These are phyloP conservation scores for Eremophila alpestris DNA, from an alignment of 2,797 vertebrate genomes.

Conservation along the genomic window DNA sequence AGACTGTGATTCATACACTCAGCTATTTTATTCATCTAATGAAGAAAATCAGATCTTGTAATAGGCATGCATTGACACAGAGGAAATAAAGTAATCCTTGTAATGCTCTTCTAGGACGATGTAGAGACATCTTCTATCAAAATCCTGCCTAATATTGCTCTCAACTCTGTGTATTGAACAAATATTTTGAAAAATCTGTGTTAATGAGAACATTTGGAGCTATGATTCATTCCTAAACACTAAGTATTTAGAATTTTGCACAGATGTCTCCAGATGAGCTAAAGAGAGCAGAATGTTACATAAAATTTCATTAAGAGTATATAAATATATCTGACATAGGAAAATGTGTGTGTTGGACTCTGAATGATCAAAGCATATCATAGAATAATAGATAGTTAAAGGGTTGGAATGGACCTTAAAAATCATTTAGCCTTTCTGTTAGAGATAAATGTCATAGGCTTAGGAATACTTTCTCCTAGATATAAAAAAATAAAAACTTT, in stretches of 20 bases:
- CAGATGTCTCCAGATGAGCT: neutral
- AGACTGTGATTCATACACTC: neutral
- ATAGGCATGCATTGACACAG: neutral
- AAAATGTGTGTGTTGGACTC: neutral
- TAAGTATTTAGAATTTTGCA: neutral
- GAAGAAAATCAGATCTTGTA: neutral
- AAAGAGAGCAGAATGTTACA: neutral
- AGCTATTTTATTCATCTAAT: neutral
- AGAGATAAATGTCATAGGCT: neutral
- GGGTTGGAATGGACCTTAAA: neutral
- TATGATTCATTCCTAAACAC: neutral
- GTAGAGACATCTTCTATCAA: neutral
- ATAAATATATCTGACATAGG: neutral
- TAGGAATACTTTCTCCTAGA: neutral
- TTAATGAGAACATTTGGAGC: neutral
- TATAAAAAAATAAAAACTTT: neutral
- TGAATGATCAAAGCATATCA: neutral
- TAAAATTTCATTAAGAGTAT: neutral
- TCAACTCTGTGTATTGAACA: neutral
- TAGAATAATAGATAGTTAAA: neutral
- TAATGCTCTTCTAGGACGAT: neutral
- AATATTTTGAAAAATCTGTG: conserved; percentile 11
- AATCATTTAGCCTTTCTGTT: neutral
- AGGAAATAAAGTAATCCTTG: neutral
- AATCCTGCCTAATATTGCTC: neutral